A percentile compares a stretch with the other conserved stretches of the same genome.
phyloP scores from a whole-genome alignment of 2,888 invertebrate genomes.

The Caenorhabditis sp. region DNA sequence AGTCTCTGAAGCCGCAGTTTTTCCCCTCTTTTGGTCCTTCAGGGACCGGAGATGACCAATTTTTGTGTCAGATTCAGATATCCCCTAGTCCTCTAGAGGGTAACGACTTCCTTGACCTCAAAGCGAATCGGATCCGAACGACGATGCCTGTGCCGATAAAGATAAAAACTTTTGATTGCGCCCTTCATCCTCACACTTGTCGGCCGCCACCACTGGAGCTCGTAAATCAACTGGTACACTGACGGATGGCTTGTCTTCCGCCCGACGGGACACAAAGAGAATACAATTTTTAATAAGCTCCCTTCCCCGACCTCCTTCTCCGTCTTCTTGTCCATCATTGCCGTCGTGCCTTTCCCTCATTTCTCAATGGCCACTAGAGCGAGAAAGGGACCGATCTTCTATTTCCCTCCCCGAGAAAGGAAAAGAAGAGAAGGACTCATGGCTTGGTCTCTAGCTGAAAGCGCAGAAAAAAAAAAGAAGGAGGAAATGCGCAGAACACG shows the following conservation, averaged over 20 bases:
- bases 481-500: conserved; percentile 17
- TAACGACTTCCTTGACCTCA: conserved; percentile 8
- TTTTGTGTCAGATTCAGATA: neutral
- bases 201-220: neutral
- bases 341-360: conserved; percentile 3
- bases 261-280: conserved; percentile 2
- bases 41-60: conserved; percentile 1
- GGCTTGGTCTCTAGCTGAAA: neutral
- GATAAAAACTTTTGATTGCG: conserved; percentile 11
- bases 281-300: conserved; percentile 18
- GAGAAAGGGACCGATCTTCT: neutral
- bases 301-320: neutral
- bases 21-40: no score
- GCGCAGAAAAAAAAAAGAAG: neutral
- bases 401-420: neutral
- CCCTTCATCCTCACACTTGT: neutral
- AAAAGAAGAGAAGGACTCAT: neutral
- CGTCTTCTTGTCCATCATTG: neutral
- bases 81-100: neutral
- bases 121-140: neutral
- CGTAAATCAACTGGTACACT: conserved; percentile 11
- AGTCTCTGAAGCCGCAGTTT: no score
- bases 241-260: neutral
- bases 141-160: neutral
- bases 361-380: conserved; percentile 19